A percentile compares a stretch with the other conserved stretches of the same genome.
Conservation (phyloP, 2,888 invertebrate genomes). For the Aromia moschata region DNA sequence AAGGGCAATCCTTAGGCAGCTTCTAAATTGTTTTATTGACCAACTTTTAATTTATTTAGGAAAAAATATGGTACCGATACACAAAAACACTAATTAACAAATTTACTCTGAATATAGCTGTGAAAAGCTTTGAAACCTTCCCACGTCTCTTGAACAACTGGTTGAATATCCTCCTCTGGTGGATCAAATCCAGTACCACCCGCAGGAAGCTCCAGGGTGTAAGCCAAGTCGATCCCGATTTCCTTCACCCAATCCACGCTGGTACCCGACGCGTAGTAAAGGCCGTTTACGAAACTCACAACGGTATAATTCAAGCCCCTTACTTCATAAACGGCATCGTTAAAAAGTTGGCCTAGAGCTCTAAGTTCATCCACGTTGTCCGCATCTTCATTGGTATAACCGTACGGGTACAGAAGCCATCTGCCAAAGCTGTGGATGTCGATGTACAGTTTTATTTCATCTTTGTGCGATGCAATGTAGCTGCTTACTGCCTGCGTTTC, state of each 20-base stretch:
- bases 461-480: slow-evolving; percentile 64
- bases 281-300: slow-evolving; percentile 60
- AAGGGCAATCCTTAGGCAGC: too few relatives aligned
- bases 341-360: slow-evolving; percentile 58
- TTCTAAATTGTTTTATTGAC: too few relatives aligned
- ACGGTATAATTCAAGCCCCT: slow-evolving; percentile 64
- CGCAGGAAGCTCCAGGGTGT: slow-evolving; percentile 73
- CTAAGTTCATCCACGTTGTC: slow-evolving; percentile 60
- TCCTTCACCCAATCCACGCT: slow-evolving; percentile 74
- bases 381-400: slow-evolving; percentile 67
- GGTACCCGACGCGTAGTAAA: slow-evolving; percentile 69
- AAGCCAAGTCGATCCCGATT: slow-evolving; percentile 67
- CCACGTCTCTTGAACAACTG: slow-evolving; percentile 70
- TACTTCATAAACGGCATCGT: slow-evolving; percentile 58
- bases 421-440: slow-evolving; percentile 80
- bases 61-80: too few relatives aligned
- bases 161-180: slow-evolving; percentile 65
- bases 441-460: slow-evolving; percentile 71
- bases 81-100: neutral
- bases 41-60: too few relatives aligned
- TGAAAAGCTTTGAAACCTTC: slow-evolving; percentile 66
- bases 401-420: slow-evolving; percentile 75
- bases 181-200: slow-evolving; percentile 67
- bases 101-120: slow-evolving; percentile 51
- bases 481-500: slow-evolving; percentile 70